Evolutionary conservation across 1,140 invertebrate genomes (phyloP).

Genomic region (Bombus ignitus): DNA sequence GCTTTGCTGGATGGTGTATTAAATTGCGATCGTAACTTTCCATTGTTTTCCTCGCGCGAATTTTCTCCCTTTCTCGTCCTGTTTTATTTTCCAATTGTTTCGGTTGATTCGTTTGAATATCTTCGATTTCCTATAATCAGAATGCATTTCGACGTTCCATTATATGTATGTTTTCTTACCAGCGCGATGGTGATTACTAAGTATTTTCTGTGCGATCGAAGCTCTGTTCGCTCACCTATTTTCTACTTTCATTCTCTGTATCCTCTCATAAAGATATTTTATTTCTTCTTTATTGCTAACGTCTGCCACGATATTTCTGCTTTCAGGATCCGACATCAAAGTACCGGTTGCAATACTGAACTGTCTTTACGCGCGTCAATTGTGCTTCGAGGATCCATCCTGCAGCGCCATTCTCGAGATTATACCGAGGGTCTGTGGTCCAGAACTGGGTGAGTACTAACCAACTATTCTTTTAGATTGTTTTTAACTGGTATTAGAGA

Average conservation of each 20-base stretch:
- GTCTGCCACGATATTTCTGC: slow-evolving; percentile 53
- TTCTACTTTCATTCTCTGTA: background rate
- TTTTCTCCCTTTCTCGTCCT: background rate
- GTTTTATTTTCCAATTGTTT: slow-evolving; percentile 14
- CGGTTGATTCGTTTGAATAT: background rate
- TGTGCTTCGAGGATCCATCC: slow-evolving; percentile 93
- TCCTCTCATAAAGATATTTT: background rate
- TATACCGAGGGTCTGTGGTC: slow-evolving; percentile 93
- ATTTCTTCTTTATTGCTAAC: slow-evolving; percentile 1
- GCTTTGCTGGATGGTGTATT: slow-evolving; percentile 44
- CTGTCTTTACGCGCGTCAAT: slow-evolving; percentile 91
- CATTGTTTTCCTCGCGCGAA: background rate
- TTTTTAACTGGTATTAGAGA: background rate
- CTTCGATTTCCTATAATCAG: background rate
- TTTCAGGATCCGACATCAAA: slow-evolving; percentile 89
- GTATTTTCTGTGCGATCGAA: background rate
- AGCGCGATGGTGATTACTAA: background rate
- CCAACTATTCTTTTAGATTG: background rate
- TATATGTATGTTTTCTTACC: background rate
- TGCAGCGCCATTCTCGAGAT: slow-evolving; percentile 94
- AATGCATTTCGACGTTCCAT: background rate
- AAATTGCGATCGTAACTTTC: background rate
- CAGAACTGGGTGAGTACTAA: slow-evolving; percentile 90
- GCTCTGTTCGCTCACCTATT: background rate
- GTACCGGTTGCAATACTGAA: slow-evolving; percentile 90